Base-by-base conservation (phyloP, 2,888 invertebrate species). In the Leptura quadrifasciata region DNA sequence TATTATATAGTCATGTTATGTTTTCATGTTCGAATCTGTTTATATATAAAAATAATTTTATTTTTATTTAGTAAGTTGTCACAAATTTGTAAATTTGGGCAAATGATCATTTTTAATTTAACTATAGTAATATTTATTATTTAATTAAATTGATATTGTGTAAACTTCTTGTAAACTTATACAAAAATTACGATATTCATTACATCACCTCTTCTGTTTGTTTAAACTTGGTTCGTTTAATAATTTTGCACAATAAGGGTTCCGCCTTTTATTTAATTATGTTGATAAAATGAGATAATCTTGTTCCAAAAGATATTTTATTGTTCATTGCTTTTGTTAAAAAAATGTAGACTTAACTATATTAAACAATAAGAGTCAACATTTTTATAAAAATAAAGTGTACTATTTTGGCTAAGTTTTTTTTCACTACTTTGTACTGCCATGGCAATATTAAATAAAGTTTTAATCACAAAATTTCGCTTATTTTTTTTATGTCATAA, bases 381-480 rank as follows among this genome's bases (percentile, higher is more conserved):
- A 47, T 61, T 61, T 52, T 64, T 64, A 72, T 72, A 72, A 65
- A 52, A 52, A 70, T 54, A 52, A 70, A 76, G 73, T 74, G 60
- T 65, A 71, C 69, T 68, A 65, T 77, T 71, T 68, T 73, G 61
- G 67, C 72, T 64, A 68, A 76, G 57, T 71, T 78, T 78, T 76
- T n/a, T 76, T 72, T 74, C 72, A 73, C 47, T 68, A 74, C 64
- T 79, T 76, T 83, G 81, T 83, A 84, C 82, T 83, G 83, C 82
- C 82, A 83, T 79, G 70, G 81, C 80, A 77, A 79, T 77, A 76
- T 75, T 47, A 76, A 79, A 80, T 78, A 81, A 80, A 81, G 74
- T 77, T 76, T 80, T 80, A 76, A 70, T 76, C 78, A 79, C 72
- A 57, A 47, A 58, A 31, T 68, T 3, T 31, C 9, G 18, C 12